Conservation (phyloP, 2,888 invertebrate genomes). For the Macrosoma leucophasiata region DNA sequence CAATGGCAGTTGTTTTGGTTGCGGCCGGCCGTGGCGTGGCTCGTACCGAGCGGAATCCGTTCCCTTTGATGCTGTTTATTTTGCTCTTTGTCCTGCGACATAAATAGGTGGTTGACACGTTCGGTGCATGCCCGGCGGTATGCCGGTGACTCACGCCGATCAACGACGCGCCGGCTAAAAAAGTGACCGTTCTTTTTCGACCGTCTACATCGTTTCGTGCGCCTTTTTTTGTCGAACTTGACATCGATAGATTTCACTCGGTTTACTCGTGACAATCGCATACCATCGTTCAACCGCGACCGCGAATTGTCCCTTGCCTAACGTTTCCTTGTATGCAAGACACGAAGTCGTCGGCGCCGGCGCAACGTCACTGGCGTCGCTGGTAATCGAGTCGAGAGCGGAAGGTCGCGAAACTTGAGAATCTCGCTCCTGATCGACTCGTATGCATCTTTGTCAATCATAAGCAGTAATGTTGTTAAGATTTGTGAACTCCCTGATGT, state of each 20-base stretch:
- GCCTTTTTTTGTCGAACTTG: slow-evolving; percentile 34
- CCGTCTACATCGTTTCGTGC: slow-evolving; percentile 29
- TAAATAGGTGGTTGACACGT: slow-evolving; percentile 73
- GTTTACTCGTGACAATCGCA: slow-evolving; percentile 15
- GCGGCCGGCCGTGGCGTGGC: slow-evolving; percentile 42
- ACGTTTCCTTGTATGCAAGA: slow-evolving; percentile 37
- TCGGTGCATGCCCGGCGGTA: slow-evolving; percentile 58
- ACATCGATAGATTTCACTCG: slow-evolving; percentile 33
- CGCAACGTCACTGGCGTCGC: slow-evolving; percentile 58
- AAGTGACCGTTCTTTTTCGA: slow-evolving; percentile 50
- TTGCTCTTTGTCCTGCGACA: slow-evolving; percentile 71
- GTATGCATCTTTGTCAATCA: slow-evolving; percentile 31
- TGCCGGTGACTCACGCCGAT: slow-evolving; percentile 39
- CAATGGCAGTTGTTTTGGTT: slow-evolving; percentile 68
- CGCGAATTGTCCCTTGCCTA: slow-evolving; percentile 9
- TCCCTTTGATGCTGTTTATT: slow-evolving; percentile 74
- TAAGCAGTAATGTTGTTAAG: slow-evolving; percentile 18
- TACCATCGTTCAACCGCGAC: slow-evolving; percentile 4
- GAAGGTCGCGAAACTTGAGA: slow-evolving; percentile 70
- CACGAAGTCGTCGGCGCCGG: slow-evolving; percentile 56
- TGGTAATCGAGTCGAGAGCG: slow-evolving; percentile 64
- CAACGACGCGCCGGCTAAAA: slow-evolving; percentile 48
- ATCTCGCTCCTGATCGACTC: slow-evolving; percentile 54
- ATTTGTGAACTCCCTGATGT: no score
- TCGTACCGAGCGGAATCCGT: slow-evolving; percentile 54